Evolutionary conservation across 2,888 invertebrate species (phyloP).

Genomic region (Ectemnius continuus): DNA sequence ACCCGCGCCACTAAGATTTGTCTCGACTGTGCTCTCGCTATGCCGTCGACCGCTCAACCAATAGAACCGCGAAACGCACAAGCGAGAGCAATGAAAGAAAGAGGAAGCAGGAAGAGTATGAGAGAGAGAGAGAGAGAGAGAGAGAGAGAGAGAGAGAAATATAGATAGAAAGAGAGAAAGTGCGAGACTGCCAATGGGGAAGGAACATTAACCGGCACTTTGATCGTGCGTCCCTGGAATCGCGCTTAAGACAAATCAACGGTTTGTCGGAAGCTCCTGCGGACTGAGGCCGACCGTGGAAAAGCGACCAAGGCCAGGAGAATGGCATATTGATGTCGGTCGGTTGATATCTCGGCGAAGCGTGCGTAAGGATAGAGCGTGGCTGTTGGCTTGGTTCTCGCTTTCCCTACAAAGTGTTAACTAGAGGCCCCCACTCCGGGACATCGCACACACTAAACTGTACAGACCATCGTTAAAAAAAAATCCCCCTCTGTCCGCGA

Average conservation of each 20-base stretch:
- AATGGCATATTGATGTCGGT: not conserved
- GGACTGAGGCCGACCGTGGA: slow-evolving; percentile 14
- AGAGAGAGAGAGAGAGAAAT: slow-evolving; percentile 14
- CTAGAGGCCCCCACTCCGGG: slow-evolving; percentile 52
- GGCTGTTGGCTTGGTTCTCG: slow-evolving; percentile 1
- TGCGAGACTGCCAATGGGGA: slow-evolving; percentile 27
- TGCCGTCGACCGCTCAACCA: slow-evolving; percentile 22
- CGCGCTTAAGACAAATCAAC: slow-evolving; percentile 28
- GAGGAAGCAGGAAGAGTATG: not conserved
- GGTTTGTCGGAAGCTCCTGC: no score
- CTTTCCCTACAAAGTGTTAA: slow-evolving; percentile 30
- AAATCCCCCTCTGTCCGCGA: slow-evolving; percentile 12
- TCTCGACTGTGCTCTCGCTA: slow-evolving; percentile 22
- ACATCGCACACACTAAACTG: slow-evolving; percentile 48
- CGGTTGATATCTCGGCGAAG: not conserved
- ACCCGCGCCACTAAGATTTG: slow-evolving; percentile 51
- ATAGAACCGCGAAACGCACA: slow-evolving; percentile 8
- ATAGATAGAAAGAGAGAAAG: slow-evolving; percentile 16
- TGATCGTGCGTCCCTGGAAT: slow-evolving; percentile 9
- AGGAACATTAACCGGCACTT: slow-evolving; percentile 41
- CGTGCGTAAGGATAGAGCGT: slow-evolving; percentile 4
- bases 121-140: slow-evolving; percentile 12
- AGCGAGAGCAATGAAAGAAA: slow-evolving; percentile 25
- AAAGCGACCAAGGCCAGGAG: not conserved
- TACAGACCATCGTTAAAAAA: slow-evolving; percentile 45